Conservation (phyloP, 2,888 invertebrate genomes). For the Homarus gammarus region DNA sequence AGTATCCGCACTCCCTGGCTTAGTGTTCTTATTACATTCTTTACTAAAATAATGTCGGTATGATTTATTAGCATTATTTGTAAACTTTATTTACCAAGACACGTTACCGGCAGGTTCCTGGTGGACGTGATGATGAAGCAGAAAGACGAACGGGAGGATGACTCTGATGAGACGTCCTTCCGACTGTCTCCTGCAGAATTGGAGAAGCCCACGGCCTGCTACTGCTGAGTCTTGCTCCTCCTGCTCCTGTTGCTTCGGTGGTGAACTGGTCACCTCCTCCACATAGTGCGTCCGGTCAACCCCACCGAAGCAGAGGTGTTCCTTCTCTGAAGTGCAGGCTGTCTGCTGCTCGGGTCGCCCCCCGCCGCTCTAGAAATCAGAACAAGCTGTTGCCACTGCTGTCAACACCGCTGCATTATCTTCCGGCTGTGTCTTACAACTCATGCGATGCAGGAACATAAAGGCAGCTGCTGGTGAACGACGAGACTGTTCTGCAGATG, state of each 20-base stretch:
- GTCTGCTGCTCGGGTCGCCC: background rate
- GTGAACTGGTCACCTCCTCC: background rate
- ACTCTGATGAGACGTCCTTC: constrained; percentile 36
- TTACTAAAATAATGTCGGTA: too few relatives aligned
- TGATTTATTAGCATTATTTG: too few relatives aligned
- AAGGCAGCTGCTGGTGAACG: too few relatives aligned
- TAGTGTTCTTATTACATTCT: too few relatives aligned
- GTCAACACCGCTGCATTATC: too few relatives aligned
- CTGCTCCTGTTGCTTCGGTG: background rate
- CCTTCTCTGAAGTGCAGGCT: background rate
- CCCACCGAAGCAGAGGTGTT: background rate
- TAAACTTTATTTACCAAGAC: too few relatives aligned
- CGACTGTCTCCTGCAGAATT: constrained; percentile 51
- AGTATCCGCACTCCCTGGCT: too few relatives aligned
- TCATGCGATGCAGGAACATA: too few relatives aligned
- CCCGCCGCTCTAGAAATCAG: background rate
- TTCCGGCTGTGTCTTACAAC: too few relatives aligned
- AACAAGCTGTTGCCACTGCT: too few relatives aligned
- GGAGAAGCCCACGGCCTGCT: constrained; percentile 35
- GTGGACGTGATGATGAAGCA: constrained; percentile 80
- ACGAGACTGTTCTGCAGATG: too few relatives aligned
- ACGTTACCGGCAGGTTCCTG: constrained; percentile 78
- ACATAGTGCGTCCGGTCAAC: background rate
- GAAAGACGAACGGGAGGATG: constrained; percentile 76
- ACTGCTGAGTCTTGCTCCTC: constrained; percentile 38